Evolutionary conservation across 2,888 invertebrate species (phyloP), one percentile per base, ranked within the genome.

Genomic region (Pinctada fucata): DNA sequence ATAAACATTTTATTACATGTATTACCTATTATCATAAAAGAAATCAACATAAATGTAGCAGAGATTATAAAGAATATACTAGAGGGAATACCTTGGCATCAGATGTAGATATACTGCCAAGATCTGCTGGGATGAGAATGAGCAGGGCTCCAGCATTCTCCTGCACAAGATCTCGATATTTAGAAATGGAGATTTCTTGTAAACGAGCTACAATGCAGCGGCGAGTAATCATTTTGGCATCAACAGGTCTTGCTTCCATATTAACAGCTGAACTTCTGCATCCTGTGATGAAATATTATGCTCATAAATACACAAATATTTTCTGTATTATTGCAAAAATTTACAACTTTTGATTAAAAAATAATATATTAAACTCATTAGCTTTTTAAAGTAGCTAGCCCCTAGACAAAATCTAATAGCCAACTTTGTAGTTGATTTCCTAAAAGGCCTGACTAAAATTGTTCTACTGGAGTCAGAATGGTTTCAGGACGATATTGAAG

Each of bases 151-250:
- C 97, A 3, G 97, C 97, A 86, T 91, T 91, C 83, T 92, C 91
- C 10, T 87, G 87, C 16, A 91, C 83, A 63, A 92, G 78, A 64
- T 92, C 91, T 78, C 91, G 85, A 79, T 90, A 92, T 88, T 95
- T 95, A 75, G 96, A 96, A 68, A 96, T 94, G 0, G 96, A 95
- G 82, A 98, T 93, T 87, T 97, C 97, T 87, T 96, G 95, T 51
- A 97, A 93, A 84, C 95, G 95, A 2, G 96, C 95, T 16, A 98
- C 94, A 2, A 97, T 95, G 92, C 98, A 98, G 92, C 97, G 97
- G 67, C 98, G 95, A n/a, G 96, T 95, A 16, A 97, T 96, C 88
- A 95, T 95, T 96, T 96, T 97, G 49, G 96, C 95, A 75, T 95
- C 95, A 3, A 97, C 92, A 0, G 97, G 96, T 85, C 97, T 95